Percentiles rank a stretch among this genome's conserved stretches.
Evolutionary conservation across 1,140 invertebrate genomes (phyloP).

Genomic region (Meloidogyne exigua): DNA sequence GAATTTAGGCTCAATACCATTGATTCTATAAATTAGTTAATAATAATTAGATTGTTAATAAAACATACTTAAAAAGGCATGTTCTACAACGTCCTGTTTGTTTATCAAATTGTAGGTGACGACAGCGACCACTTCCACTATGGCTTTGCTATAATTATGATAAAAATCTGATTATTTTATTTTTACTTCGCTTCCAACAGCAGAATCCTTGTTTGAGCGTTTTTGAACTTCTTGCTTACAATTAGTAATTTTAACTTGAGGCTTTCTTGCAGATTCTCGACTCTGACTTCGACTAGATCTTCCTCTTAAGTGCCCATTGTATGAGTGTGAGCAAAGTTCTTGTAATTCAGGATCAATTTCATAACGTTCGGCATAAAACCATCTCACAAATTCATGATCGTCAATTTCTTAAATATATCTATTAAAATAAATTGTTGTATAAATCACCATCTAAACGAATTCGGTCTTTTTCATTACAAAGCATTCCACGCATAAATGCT

Average conservation of each 20-base stretch:
- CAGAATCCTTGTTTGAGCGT: constrained; percentile 23
- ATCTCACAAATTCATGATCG: not conserved
- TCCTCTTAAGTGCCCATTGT: constrained; percentile 1
- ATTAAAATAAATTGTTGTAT: not conserved
- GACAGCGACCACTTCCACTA: constrained; percentile 23
- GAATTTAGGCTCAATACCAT: not conserved
- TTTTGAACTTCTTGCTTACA: not conserved
- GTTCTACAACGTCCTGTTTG: constrained; percentile 19
- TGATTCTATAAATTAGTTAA: not conserved
- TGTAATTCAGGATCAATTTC: constrained; percentile 19
- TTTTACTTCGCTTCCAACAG: constrained; percentile 18
- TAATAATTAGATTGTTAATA: not conserved
- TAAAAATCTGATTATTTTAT: not conserved
- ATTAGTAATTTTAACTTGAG: not conserved
- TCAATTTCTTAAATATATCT: constrained; percentile 13
- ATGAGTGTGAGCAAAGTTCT: constrained; percentile 16
- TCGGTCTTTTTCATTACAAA: constrained; percentile 9
- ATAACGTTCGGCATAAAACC: constrained; percentile 1
- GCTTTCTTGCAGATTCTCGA: not conserved
- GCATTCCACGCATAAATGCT: constrained; percentile 17
- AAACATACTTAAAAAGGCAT: constrained; percentile 7
- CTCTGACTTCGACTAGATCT: not conserved
- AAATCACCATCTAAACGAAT: constrained; percentile 16
- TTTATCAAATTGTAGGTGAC: constrained; percentile 11
- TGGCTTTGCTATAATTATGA: not conserved